Conservation (phyloP, 64 coral and sea anemone species). For the Hydrozoanthus tunicans region DNA sequence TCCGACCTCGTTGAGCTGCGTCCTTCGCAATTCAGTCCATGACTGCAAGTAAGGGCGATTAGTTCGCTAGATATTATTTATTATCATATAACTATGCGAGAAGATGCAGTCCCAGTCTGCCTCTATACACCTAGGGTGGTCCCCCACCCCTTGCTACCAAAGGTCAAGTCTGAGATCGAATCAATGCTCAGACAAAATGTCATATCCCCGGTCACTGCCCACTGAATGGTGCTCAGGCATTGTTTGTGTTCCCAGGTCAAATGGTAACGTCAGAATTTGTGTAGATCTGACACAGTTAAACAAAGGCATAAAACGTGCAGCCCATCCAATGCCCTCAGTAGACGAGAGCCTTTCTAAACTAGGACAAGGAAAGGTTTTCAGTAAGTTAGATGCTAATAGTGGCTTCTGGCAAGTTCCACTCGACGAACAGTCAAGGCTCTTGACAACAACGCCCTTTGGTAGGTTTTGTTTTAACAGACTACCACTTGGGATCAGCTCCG, state of each 20-base stretch:
- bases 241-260: background rate
- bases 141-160: slow-evolving; percentile 42
- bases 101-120: slow-evolving; percentile 2
- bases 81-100: background rate
- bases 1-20: no score
- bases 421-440: no score
- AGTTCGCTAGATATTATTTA: no score
- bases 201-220: background rate
- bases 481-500: no score
- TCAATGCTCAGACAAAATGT: slow-evolving; percentile 11
- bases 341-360: background rate
- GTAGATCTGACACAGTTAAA: background rate
- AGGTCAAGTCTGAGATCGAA: slow-evolving; percentile 22
- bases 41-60: no score
- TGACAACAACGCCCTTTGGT: no score
- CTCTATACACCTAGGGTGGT: slow-evolving; percentile 2
- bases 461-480: no score
- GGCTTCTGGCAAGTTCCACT: no score
- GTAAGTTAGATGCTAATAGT: background rate
- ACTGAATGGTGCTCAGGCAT: background rate
- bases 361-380: background rate
- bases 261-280: background rate
- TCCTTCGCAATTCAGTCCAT: no score
- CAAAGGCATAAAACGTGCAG: background rate
- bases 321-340: background rate